phyloP scores from a whole-genome alignment of 2,888 invertebrate genomes.

The Dione vanillae region DNA sequence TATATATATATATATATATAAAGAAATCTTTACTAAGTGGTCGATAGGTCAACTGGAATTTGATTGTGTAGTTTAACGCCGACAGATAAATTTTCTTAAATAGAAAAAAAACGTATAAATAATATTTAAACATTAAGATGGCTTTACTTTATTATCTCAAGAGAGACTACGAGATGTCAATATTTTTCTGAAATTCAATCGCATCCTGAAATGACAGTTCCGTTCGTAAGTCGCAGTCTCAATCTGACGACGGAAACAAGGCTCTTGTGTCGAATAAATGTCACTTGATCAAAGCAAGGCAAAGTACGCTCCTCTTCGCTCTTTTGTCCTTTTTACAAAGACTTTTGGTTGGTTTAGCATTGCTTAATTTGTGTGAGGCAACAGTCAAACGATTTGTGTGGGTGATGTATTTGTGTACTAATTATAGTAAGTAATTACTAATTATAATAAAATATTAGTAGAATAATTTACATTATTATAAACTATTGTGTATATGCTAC shows the following conservation, averaged over 20 bases:
- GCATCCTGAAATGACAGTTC: slow-evolving; percentile 45
- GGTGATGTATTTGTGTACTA: background rate
- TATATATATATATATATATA: no score
- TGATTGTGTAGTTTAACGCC: background rate
- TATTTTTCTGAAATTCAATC: slow-evolving; percentile 47
- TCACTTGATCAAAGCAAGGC: slow-evolving; percentile 41
- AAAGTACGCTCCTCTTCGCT: slow-evolving; percentile 29
- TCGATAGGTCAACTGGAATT: background rate
- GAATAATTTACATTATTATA: no score
- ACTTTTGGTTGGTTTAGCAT: background rate
- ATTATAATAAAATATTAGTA: no score
- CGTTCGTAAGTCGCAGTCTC: slow-evolving; percentile 41
- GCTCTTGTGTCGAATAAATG: slow-evolving; percentile 50
- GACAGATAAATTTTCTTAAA: no score
- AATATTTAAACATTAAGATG: background rate
- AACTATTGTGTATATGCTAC: no score
- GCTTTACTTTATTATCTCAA: slow-evolving; percentile 6
- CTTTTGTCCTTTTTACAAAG: slow-evolving; percentile 18
- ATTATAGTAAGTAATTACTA: no score
- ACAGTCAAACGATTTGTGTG: background rate
- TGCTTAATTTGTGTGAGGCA: background rate
- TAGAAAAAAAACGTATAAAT: background rate
- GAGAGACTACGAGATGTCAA: slow-evolving; percentile 39
- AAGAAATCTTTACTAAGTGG: background rate
- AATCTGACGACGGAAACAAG: slow-evolving; percentile 39